Conservation (phyloP, 2,113 vertebrate genomes). For the Pelusios castaneus region DNA sequence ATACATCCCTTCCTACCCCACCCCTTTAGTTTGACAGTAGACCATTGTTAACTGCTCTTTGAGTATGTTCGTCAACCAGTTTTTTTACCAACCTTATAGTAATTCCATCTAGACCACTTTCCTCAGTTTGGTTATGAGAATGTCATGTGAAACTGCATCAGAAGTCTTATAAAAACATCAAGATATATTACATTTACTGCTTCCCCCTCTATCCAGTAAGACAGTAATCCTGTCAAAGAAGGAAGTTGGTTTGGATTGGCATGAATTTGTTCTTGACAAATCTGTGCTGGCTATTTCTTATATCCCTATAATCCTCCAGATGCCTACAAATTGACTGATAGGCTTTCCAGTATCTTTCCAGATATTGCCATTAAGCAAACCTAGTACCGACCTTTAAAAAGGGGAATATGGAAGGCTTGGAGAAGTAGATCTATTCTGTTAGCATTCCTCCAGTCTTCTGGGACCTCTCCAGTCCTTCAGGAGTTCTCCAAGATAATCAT, state of each 20-base stretch:
- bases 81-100: background rate
- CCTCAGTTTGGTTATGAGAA: no score
- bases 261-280: background rate
- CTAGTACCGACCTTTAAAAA: no score
- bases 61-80: background rate
- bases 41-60: background rate
- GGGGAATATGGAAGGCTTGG: no score
- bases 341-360: background rate
- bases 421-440: no score
- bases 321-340: background rate
- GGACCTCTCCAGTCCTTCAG: background rate
- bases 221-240: background rate
- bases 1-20: background rate
- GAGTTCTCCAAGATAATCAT: background rate
- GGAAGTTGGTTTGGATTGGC: background rate
- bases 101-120: background rate
- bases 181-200: background rate
- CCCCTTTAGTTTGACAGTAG: background rate
- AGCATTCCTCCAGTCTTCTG: background rate
- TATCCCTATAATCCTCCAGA: background rate
- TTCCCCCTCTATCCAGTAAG: background rate
- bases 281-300: background rate
- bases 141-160: no score
- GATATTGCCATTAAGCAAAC: background rate
- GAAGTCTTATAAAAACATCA: background rate